Base-by-base conservation (phyloP, 1,140 invertebrate genomes). In the Cydia strobilella region DNA sequence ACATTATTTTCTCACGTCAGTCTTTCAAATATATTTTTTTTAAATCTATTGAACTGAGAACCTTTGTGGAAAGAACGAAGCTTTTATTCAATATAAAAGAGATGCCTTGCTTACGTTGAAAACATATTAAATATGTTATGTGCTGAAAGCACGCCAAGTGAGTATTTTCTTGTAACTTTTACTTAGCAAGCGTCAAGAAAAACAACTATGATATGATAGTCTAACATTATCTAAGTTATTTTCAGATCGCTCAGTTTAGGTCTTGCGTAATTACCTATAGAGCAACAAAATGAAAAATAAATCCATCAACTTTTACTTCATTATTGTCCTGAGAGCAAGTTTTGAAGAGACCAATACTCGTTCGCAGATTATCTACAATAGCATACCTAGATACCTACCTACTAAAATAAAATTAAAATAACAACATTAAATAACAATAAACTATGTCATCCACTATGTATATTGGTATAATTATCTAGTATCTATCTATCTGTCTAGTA, bases 11-110 rank as follows among this genome's bases (percentile, higher is more conserved):
- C 3, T 2, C n/a, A 45, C 51, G 51, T 7, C 4, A 54, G n/a
- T n/a, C 15, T 51, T 51, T 51, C 48, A 51, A 51, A 1, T 51
- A 51, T 9, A 39, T 39, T 18, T 54, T 18, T 54, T 18, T 54
- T 54, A n/a, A n/a, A 18, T 54, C 51, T 54, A 54, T 54, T 54
- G 51, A 18, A 54, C 20, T 54, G n/a, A 54, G n/a, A 54, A 54
- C 51, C n/a, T 54, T 54, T 54, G 51, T 54, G n/a, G 4, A 5
- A 54, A 18, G 7, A 54, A 54, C 6, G n/a, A 54, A 54, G 51
- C 51, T 54, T 54, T 54, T 54, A n/a, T 54, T 54, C 18, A 15
- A 54, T 54, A 18, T 20, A 54, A 54, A 54, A 54, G 15, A 18
- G 7, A 54, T 9, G 15, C 51, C 51, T 54, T 54, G 3, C 15